phyloP scores from a whole-genome alignment of 2,797 vertebrate genomes.

The Gallirallus australis region DNA sequence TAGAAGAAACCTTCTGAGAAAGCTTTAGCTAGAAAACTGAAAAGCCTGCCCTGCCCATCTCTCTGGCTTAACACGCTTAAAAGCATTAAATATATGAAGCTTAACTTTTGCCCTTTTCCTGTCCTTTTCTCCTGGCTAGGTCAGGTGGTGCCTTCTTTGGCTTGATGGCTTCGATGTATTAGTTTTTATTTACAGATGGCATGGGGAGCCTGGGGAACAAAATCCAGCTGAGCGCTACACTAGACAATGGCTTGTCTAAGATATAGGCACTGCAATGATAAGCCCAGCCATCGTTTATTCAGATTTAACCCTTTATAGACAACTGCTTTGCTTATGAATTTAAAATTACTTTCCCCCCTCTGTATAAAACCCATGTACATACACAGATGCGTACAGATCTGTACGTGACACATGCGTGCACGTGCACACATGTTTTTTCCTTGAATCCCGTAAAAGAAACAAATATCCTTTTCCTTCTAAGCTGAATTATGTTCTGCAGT shows the following conservation, averaged over 20 bases:
- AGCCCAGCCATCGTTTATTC: not conserved
- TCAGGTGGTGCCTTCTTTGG: not conserved
- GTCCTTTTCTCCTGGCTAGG: not conserved
- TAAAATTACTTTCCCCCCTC: not conserved
- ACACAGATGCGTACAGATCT: rapidly evolving
- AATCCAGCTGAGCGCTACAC: not conserved
- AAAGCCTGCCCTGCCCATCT: not conserved
- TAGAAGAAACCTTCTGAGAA: not conserved
- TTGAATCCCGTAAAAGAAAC: not conserved
- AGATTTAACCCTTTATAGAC: slow-evolving; percentile 39
- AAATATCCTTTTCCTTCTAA: not conserved
- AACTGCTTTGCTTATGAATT: not conserved
- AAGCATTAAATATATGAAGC: not conserved
- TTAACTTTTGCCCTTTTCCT: not conserved
- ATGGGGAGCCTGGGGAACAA: not conserved
- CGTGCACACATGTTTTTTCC: rapidly evolving
- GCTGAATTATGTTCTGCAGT: not conserved
- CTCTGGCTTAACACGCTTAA: not conserved
- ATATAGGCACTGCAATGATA: not conserved
- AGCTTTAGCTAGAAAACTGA: not conserved
- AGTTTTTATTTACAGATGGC: not conserved
- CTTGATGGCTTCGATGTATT: not conserved
- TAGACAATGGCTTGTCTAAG: not conserved
- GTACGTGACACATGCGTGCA: rapidly evolving
- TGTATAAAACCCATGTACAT: not conserved